phyloP scores from a whole-genome alignment of 2,797 vertebrate genomes.

The Hafferia zeledoni region DNA sequence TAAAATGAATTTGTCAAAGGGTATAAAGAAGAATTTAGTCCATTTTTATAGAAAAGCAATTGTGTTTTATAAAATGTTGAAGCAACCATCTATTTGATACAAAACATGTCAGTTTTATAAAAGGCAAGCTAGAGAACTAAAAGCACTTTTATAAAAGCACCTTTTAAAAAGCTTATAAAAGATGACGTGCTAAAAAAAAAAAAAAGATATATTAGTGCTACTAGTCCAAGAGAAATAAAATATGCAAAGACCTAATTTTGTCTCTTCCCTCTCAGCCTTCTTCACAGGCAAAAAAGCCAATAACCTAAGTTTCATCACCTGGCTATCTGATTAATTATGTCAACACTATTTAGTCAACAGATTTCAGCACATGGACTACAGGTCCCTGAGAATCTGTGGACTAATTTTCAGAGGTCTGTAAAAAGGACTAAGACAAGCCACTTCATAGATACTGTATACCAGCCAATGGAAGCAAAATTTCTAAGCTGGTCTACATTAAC shows the following conservation, averaged over 20 bases:
- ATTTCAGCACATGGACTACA: not conserved
- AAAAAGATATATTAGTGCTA: not conserved
- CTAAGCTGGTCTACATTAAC: not conserved
- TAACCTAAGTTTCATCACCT: not conserved
- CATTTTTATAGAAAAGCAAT: not conserved
- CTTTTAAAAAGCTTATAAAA: not conserved
- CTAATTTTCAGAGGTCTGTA: not conserved
- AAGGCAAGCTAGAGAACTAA: not conserved
- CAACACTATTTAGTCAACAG: not conserved
- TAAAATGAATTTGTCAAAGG: conserved; percentile 26
- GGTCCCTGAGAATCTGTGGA: not conserved
- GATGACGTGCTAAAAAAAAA: not conserved
- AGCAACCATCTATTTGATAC: not conserved
- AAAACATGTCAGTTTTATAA: not conserved
- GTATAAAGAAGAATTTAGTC: not conserved
- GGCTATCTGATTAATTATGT: not conserved
- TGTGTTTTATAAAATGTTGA: not conserved
- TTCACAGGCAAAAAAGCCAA: not conserved
- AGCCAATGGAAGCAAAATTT: not conserved
- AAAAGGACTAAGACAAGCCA: not conserved
- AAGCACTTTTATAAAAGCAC: not conserved
- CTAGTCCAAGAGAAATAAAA: not conserved
- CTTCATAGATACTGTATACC: not conserved
- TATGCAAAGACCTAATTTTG: not conserved
- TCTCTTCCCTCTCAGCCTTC: not conserved